Conservation (phyloP, 2,888 invertebrate species). For the Torymus aiolomorphi region DNA sequence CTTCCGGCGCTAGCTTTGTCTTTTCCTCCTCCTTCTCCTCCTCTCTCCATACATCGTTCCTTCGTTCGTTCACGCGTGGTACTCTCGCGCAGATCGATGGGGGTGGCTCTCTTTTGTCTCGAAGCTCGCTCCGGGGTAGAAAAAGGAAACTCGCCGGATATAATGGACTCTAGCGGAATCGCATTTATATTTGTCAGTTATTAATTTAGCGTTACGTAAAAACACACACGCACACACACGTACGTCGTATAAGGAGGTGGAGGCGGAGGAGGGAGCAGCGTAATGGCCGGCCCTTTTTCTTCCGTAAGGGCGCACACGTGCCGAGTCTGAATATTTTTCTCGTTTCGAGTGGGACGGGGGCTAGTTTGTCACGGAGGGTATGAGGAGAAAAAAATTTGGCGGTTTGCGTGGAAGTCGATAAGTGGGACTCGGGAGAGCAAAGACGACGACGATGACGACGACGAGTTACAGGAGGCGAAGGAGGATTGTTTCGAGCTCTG, state of each 20-base stretch:
- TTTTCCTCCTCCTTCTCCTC: constrained; percentile 33
- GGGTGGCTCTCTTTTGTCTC: constrained; percentile 24
- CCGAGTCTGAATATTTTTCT: constrained; percentile 34
- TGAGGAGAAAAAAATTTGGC: constrained; percentile 1
- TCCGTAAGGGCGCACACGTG: constrained; percentile 18
- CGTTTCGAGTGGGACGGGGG: background rate
- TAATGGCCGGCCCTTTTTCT: constrained; percentile 18
- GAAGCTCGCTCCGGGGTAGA: background rate
- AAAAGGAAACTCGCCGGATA: background rate
- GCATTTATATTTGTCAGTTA: constrained; percentile 45
- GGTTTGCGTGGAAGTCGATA: background rate
- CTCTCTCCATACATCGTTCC: background rate
- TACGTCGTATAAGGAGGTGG: constrained; percentile 10
- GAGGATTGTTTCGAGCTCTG: too few relatives aligned
- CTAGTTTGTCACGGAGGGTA: constrained; percentile 3
- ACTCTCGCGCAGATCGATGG: background rate
- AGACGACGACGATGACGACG: constrained; percentile 10
- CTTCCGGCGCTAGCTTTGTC: constrained; percentile 56
- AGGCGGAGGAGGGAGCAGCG: background rate
- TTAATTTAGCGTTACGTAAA: constrained; percentile 46
- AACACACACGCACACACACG: constrained; percentile 17
- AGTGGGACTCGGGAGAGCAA: constrained; percentile 22
- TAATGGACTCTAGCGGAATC: constrained; percentile 21
- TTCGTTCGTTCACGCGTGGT: constrained; percentile 34
- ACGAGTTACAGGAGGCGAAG: background rate